phyloP scores from a whole-genome alignment of 2,888 invertebrate species.

The Euzetes globulus region DNA sequence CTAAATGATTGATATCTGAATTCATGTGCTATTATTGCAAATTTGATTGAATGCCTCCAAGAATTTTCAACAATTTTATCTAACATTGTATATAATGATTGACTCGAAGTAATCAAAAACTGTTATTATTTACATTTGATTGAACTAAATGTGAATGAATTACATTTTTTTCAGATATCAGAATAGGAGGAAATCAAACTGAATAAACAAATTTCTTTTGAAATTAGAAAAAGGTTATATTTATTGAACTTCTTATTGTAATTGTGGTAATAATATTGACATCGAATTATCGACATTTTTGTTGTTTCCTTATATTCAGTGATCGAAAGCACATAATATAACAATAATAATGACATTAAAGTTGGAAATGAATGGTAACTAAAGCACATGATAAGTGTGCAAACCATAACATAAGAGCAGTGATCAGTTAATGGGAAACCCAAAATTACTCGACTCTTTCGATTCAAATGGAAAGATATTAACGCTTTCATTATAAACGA shows the following conservation, averaged over 20 bases:
- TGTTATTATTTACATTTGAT: not conserved
- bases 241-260: too few species aligned
- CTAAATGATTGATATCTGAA: too few species aligned
- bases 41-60: too few species aligned
- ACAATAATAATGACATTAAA: conserved; percentile 9
- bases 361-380: conserved; percentile 14
- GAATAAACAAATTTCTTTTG: too few species aligned
- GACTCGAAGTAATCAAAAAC: not conserved
- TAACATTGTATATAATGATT: not conserved
- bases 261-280: not conserved
- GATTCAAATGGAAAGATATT: not conserved
- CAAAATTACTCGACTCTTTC: not conserved
- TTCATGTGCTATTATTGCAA: too few species aligned
- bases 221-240: too few species aligned
- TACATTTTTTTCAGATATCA: not conserved
- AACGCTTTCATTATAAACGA: conserved; percentile 21
- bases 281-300: not conserved
- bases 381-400: conserved; percentile 8
- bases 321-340: conserved; percentile 7
- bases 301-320: not conserved
- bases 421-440: not conserved
- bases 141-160: too few species aligned
- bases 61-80: too few species aligned
- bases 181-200: not conserved
- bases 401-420: not conserved